A percentile compares a stretch with the other conserved stretches of the same genome.
Conservation (phyloP, 2,888 invertebrate species). For the Lapara coniferarum region DNA sequence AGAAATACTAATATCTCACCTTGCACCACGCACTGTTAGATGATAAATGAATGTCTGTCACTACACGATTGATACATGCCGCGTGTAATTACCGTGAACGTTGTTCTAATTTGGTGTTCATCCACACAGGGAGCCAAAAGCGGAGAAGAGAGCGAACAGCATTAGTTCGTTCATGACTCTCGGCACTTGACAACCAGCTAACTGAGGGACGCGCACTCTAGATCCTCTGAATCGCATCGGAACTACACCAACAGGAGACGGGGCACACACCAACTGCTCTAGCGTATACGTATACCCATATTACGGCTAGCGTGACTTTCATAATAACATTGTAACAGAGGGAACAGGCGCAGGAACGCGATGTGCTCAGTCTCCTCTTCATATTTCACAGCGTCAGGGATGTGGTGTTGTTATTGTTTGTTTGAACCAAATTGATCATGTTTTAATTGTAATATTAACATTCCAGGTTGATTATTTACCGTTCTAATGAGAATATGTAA, state of each 20-base stretch:
- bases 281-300: conserved; percentile 46
- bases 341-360: conserved; percentile 41
- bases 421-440: conserved; percentile 80
- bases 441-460: conserved; percentile 79
- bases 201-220: conserved; percentile 79
- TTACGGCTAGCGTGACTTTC: conserved; percentile 45
- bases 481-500: conserved; percentile 67
- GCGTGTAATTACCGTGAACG: no score
- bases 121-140: conserved; percentile 88
- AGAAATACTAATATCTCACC: conserved; percentile 47
- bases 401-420: conserved; percentile 65
- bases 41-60: conserved; percentile 26
- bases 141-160: conserved; percentile 94
- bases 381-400: conserved; percentile 55
- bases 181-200: conserved; percentile 87
- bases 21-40: conserved; percentile 69
- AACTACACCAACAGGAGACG: conserved; percentile 57
- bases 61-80: background rate
- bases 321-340: conserved; percentile 2
- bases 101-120: conserved; percentile 29
- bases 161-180: conserved; percentile 91
- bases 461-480: conserved; percentile 79
- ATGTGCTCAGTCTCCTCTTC: conserved; percentile 62
- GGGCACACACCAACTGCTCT: conserved; percentile 50
- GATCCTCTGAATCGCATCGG: conserved; percentile 74